Evolutionary conservation across 2,797 vertebrate genomes (phyloP).

Genomic region (Tinamus major): DNA sequence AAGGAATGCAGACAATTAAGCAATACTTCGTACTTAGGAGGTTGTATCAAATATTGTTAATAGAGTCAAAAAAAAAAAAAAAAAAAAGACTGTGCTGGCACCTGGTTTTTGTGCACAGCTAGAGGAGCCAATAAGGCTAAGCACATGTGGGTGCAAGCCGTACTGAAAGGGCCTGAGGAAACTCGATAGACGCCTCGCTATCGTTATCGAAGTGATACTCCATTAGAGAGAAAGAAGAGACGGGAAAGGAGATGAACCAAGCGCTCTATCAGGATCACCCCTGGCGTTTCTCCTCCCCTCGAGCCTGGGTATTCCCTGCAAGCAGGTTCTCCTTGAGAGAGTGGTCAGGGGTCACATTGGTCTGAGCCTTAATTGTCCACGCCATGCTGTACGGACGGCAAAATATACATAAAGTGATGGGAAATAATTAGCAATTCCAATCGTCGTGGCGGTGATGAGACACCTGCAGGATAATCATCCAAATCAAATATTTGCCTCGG

Average conservation of each 20-base stretch:
- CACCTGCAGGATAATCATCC: constrained; percentile 81
- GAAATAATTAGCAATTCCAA: constrained; percentile 78
- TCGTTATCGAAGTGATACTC: not conserved
- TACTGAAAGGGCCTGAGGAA: not conserved
- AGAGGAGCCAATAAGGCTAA: not conserved
- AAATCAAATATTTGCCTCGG: constrained; percentile 82
- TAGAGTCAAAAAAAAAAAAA: not conserved
- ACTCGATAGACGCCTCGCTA: not conserved
- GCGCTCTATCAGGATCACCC: not conserved
- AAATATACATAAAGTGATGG: constrained; percentile 49
- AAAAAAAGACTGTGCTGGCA: not conserved
- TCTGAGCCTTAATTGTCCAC: constrained; percentile 40
- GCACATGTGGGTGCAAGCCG: not conserved
- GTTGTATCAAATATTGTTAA: not conserved
- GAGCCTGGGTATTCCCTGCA: not conserved
- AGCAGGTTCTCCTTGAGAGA: not conserved
- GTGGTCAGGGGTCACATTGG: constrained; percentile 9
- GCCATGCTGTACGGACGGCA: constrained; percentile 7
- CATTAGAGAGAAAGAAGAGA: not conserved
- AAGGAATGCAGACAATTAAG: not conserved
- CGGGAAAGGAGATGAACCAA: not conserved
- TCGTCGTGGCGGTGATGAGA: constrained; percentile 72
- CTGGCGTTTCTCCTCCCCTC: constrained; percentile 5
- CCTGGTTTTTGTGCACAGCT: not conserved
- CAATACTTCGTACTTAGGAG: not conserved